phyloP scores from a whole-genome alignment of 2,888 invertebrate genomes.

The Strigamia transsilvanica region DNA sequence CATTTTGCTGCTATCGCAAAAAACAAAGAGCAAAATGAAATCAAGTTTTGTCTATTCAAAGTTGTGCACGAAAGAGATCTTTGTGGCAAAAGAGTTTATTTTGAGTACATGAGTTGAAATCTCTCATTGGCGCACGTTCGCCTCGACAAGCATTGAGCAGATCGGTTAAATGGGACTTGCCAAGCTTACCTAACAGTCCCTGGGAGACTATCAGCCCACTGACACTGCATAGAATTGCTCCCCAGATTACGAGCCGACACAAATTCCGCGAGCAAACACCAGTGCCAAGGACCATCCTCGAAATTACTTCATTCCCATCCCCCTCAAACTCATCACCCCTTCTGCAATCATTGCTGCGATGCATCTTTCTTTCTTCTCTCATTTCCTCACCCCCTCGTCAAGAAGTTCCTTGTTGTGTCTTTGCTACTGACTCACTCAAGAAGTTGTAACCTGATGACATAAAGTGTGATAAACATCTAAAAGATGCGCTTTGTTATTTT shows the following conservation, averaged over 20 bases:
- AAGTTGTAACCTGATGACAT: not conserved
- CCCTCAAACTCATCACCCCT: constrained; percentile 6
- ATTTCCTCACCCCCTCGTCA: not conserved
- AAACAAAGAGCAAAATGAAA: too few relatives aligned
- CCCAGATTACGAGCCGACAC: constrained; percentile 2
- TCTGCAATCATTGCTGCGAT: not conserved
- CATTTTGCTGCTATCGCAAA: too few relatives aligned
- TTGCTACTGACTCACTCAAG: not conserved
- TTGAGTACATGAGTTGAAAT: not conserved
- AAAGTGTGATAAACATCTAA: not conserved
- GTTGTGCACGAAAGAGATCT: too few relatives aligned
- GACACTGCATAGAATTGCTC: constrained; percentile 8
- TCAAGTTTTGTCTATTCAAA: too few relatives aligned
- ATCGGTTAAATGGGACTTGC: constrained; percentile 3
- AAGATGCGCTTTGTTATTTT: constrained; percentile 1
- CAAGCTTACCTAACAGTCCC: constrained; percentile 8
- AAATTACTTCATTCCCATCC: not conserved
- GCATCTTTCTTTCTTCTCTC: not conserved
- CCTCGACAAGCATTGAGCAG: constrained; percentile 2
- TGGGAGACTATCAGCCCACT: constrained; percentile 2
- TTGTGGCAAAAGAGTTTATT: not conserved
- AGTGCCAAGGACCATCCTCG: constrained; percentile 3
- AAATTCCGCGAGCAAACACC: not conserved
- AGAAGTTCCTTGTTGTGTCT: not conserved
- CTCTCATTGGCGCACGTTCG: constrained; percentile 1